These are phyloP conservation scores for Rhinichthys klamathensis DNA, from an alignment of 2,113 vertebrate species.

Conservation along the genomic window DNA sequence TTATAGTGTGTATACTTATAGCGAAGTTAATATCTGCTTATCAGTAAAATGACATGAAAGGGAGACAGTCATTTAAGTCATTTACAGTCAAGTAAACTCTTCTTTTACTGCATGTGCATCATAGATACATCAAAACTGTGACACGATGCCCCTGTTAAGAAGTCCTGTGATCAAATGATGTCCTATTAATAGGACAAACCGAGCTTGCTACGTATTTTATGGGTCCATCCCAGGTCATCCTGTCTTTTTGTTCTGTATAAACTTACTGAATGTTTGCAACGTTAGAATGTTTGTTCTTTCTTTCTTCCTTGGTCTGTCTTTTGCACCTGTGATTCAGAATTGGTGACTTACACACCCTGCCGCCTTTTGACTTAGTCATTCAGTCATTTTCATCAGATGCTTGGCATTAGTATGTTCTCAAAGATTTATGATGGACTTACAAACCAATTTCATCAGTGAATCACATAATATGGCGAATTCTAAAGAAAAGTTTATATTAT, in stretches of 20 bases:
- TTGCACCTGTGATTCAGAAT: neutral
- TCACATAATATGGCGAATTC: neutral
- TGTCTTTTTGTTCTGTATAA: neutral
- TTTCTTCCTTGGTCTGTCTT: neutral
- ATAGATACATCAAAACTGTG: neutral
- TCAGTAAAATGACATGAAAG: neutral
- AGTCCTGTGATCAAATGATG: neutral
- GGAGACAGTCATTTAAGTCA: neutral
- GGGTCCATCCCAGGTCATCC: neutral
- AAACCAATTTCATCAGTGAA: neutral
- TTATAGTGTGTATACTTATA: neutral
- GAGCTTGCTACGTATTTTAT: neutral
- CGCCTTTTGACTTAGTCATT: neutral
- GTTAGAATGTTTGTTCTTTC: neutral
- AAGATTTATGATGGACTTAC: neutral
- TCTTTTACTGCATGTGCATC: neutral
- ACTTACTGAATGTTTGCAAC: neutral
- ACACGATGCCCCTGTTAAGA: neutral
- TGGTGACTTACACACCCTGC: neutral
- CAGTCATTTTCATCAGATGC: constrained; percentile 51
- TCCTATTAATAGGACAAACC: constrained; percentile 11
- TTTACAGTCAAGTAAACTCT: neutral
- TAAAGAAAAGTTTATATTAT: neutral
- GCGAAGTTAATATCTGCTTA: neutral
- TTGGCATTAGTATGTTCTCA: constrained; percentile 37